Conservation (phyloP, 2,113 vertebrate species). For the Barbus barbus region DNA sequence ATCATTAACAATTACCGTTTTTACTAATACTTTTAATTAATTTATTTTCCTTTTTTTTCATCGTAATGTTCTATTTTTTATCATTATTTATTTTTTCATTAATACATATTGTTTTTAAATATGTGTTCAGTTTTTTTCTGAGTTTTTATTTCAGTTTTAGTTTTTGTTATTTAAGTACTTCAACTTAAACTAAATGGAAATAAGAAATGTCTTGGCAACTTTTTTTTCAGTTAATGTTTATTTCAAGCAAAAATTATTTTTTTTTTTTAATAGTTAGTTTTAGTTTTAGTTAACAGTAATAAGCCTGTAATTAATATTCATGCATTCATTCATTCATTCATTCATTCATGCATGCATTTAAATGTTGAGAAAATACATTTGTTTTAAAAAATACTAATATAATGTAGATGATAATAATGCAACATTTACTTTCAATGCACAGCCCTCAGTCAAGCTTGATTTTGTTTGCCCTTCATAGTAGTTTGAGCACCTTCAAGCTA, state of each 20-base stretch:
- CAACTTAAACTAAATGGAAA: too few species aligned
- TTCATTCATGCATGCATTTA: background rate
- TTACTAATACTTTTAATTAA: too few species aligned
- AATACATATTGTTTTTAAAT: background rate
- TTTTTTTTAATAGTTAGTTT: background rate
- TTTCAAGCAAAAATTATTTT: background rate
- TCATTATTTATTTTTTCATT: background rate
- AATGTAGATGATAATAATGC: too few species aligned
- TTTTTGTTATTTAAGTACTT: background rate
- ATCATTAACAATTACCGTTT: too few species aligned
- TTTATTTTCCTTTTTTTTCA: too few species aligned
- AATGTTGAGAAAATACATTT: background rate
- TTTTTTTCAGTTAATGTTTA: background rate
- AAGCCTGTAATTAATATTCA: background rate
- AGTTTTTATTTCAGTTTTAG: background rate
- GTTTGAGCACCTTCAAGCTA: background rate
- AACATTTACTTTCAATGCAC: background rate
- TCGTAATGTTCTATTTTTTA: too few species aligned
- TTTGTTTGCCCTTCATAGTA: background rate
- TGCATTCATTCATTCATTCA: background rate
- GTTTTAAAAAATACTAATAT: too few species aligned
- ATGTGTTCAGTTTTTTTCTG: background rate
- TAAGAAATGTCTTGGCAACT: too few species aligned
- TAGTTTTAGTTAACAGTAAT: background rate
- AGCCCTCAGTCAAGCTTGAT: background rate